Base-by-base conservation (phyloP, 1,140 invertebrate genomes). In the Geopemphigus sp. region DNA sequence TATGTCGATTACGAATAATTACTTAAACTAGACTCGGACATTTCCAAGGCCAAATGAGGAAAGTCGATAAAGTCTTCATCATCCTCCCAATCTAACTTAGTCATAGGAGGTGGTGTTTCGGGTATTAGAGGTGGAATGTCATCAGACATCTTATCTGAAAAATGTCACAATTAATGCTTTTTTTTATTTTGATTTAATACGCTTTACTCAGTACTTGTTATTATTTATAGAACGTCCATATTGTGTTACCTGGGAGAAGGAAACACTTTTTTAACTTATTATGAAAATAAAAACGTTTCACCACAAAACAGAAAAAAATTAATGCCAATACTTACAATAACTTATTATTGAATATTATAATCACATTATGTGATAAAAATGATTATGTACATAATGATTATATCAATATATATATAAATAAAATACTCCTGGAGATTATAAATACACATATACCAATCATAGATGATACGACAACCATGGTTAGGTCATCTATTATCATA, bases 1-100 rank as follows among this genome's bases (percentile, higher is more conserved):
- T 19, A 5, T 66, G 6, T 15, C 14, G 45, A 47, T 45, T 66
- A 45, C 2, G 11, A 66, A 66, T 14, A 19, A 19, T 78, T 78
- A 78, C 74, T 78, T 29, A 78, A 50, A 63, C 74, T 78, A 61
- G 74, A 78, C 10, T 78, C 74, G 1, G 74, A 78, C n/a, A 78
- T 12, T 78, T 78, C 74, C 57, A 78, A 45, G 22, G 74, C 57
- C 57, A 61, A 50, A 78, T 78, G 74, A 26, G 56, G 57, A 26
- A 32, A 63, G n/a, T 78, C 74, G 29, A 61, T 29, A 17, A 57
- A 76, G 32, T 76, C 72, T 10, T 78, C 57, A 29, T 78, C 74
- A n/a, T 78, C 57, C 24, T 63, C 74, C 74, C 74, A 78, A 12
- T 78, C 74, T n/a, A 61, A 61, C 61, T 78, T 78, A 5, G 74